Percentiles rank a stretch among this genome's conserved stretches.
phyloP scores from a whole-genome alignment of 2,888 invertebrate species.

The Lypha dubia region DNA sequence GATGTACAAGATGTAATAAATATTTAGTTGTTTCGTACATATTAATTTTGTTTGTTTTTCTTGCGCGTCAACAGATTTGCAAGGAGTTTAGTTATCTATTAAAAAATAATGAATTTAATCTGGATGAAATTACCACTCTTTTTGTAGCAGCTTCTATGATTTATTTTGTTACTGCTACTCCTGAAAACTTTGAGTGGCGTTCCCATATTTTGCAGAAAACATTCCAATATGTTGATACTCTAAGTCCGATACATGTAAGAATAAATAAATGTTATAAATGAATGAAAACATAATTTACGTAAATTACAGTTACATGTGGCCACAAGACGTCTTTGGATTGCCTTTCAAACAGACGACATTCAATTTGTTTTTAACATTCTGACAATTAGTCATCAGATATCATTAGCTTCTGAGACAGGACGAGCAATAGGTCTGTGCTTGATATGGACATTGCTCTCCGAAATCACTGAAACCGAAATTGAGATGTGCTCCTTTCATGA shows the following conservation, averaged over 20 bases:
- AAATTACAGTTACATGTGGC: slow-evolving; percentile 74
- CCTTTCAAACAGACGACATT: slow-evolving; percentile 70
- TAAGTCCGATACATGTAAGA: slow-evolving; percentile 76
- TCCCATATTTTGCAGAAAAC: slow-evolving; percentile 74
- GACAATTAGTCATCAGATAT: slow-evolving; percentile 74
- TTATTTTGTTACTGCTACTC: slow-evolving; percentile 71
- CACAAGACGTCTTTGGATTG: slow-evolving; percentile 74
- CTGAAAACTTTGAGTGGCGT: slow-evolving; percentile 74
- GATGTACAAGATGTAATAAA: slow-evolving; percentile 67
- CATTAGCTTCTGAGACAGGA: slow-evolving; percentile 74
- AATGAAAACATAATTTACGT: not conserved
- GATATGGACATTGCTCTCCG: slow-evolving; percentile 75
- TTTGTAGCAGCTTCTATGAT: slow-evolving; percentile 73
- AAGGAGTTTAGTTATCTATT: slow-evolving; percentile 67
- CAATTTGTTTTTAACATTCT: slow-evolving; percentile 73
- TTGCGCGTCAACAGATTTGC: slow-evolving; percentile 74
- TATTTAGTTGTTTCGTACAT: not conserved
- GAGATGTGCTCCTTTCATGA: slow-evolving; percentile 76
- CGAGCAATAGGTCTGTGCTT: slow-evolving; percentile 75
- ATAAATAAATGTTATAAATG: not conserved
- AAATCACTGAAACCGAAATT: slow-evolving; percentile 73
- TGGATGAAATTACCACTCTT: slow-evolving; percentile 75
- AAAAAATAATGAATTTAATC: slow-evolving; percentile 73
- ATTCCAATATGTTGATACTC: slow-evolving; percentile 75
- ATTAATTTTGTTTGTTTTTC: not conserved